A percentile compares a stretch with the other conserved stretches of the same genome.
Conservation (phyloP, 2,888 invertebrate genomes). For the Lasioglossum lativentre region DNA sequence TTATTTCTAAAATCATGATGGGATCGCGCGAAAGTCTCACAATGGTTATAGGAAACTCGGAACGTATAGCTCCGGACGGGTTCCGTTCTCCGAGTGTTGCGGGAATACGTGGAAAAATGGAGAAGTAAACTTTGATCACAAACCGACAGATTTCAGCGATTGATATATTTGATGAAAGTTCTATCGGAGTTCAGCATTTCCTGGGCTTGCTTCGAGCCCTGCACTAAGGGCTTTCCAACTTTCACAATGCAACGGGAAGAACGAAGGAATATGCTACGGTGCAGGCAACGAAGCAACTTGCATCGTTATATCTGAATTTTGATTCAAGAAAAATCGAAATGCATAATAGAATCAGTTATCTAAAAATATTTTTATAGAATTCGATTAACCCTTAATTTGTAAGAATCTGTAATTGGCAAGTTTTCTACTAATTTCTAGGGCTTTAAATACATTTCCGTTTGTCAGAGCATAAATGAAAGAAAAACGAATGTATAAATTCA, state of each 20-base stretch:
- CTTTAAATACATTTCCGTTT: no score
- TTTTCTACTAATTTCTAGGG: no score
- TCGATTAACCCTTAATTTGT: no score
- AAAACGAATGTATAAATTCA: no score
- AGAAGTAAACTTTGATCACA: background rate
- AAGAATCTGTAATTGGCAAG: no score
- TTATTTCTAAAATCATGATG: background rate
- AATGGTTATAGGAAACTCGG: background rate
- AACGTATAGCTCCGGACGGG: background rate
- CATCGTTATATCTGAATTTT: background rate
- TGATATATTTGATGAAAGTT: slow-evolving; percentile 3
- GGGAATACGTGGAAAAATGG: background rate
- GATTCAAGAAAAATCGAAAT: background rate
- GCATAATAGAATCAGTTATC: background rate
- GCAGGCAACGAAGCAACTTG: background rate
- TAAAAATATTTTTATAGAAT: no score
- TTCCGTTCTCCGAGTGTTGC: background rate
- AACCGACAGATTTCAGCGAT: background rate
- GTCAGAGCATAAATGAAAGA: no score
- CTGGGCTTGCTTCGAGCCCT: background rate
- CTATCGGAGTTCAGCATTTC: background rate
- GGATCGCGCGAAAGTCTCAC: background rate
- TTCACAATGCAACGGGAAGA: background rate
- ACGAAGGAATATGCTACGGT: background rate
- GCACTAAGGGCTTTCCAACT: background rate